Evolutionary conservation across 2,797 vertebrate species (phyloP).

Genomic region (Jordanella pulchra): DNA sequence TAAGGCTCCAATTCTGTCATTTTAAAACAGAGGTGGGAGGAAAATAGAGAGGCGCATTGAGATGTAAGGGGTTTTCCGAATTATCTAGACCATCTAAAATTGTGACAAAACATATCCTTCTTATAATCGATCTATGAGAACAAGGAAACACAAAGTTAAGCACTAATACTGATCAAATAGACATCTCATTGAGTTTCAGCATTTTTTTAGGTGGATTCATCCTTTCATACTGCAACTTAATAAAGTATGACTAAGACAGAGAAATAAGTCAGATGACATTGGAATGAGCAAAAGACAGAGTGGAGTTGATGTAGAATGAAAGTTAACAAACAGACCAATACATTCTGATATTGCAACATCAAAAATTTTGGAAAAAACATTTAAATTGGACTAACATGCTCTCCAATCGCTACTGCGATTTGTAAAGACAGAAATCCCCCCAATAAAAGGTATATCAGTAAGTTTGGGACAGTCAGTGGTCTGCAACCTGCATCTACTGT

Average conservation of each 20-base stretch:
- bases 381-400: conserved; percentile 39
- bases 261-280: not conserved
- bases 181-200: too few species aligned
- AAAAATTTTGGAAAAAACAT: conserved; percentile 3
- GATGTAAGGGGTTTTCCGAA: too few species aligned
- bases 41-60: too few species aligned
- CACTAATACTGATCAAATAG: not conserved
- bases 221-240: conserved; percentile 15
- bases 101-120: not conserved
- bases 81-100: not conserved
- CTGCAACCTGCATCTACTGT: not conserved
- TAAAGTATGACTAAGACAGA: not conserved
- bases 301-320: conserved; percentile 29
- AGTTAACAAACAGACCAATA: conserved; percentile 49
- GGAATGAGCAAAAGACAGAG: conserved; percentile 29
- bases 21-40: too few species aligned
- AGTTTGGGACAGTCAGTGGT: not conserved
- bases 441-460: not conserved
- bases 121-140: not conserved
- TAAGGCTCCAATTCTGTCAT: too few species aligned
- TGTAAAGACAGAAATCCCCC: conserved; percentile 8
- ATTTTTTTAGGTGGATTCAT: conserved; percentile 33
- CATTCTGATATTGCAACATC: conserved; percentile 20
- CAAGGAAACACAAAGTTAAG: not conserved
- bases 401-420: conserved; percentile 44